phyloP scores from a whole-genome alignment of 2,113 vertebrate species.

The Scatophagus argus region DNA sequence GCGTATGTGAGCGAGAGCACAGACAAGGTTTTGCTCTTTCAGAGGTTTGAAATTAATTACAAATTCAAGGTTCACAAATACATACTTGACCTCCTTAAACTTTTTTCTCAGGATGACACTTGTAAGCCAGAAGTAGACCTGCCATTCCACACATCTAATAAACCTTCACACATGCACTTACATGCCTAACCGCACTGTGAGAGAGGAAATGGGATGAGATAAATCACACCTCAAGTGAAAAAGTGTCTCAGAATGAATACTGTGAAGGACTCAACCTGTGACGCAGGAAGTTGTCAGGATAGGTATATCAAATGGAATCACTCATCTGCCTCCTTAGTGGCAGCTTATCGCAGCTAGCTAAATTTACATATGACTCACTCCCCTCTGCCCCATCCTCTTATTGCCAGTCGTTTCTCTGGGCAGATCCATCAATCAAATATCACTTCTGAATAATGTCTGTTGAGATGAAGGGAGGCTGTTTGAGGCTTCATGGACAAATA shows the following conservation, averaged over 20 bases:
- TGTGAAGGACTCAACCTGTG: slow-evolving; percentile 46
- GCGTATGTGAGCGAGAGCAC: background rate
- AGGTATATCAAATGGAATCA: slow-evolving; percentile 62
- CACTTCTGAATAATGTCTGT: slow-evolving; percentile 53
- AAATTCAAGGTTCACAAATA: background rate
- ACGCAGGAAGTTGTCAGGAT: slow-evolving; percentile 61
- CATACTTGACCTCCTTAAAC: background rate
- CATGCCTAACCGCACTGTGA: background rate
- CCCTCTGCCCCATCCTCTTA: slow-evolving; percentile 36
- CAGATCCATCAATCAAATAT: slow-evolving; percentile 64
- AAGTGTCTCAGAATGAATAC: slow-evolving; percentile 18
- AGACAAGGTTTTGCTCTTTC: background rate
- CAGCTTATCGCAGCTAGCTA: slow-evolving; percentile 50
- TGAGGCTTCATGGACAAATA: slow-evolving; percentile 46
- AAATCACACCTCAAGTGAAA: slow-evolving; percentile 22
- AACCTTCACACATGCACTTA: slow-evolving; percentile 1
- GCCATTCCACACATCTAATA: background rate
- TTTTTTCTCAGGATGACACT: background rate
- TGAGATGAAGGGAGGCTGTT: slow-evolving; percentile 52
- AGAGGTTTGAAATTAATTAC: background rate
- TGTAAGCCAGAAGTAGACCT: background rate
- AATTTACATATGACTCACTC: slow-evolving; percentile 74
- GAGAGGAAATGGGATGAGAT: slow-evolving; percentile 13
- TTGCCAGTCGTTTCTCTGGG: slow-evolving; percentile 27
- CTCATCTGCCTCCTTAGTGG: slow-evolving; percentile 56